Evolutionary conservation across 2,113 vertebrate genomes (phyloP).

Genomic region (Equus przewalskii): DNA sequence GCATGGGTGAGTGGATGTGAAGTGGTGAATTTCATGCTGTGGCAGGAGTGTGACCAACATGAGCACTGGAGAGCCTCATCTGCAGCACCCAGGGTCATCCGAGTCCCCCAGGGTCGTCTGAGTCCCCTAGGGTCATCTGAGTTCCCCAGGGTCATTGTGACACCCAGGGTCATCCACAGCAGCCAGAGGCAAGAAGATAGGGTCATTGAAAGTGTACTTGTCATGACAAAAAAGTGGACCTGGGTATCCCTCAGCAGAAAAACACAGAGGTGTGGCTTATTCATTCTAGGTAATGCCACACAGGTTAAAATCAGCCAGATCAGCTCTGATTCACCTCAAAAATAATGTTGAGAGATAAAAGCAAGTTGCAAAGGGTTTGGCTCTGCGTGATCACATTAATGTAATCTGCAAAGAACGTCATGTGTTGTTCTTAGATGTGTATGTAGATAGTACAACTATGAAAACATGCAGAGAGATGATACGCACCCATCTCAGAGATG

Average conservation of each 20-base stretch:
- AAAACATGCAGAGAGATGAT: neutral
- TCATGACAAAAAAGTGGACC: neutral
- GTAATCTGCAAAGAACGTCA: neutral
- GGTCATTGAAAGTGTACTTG: neutral
- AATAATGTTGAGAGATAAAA: fast-evolving
- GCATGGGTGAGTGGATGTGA: fast-evolving
- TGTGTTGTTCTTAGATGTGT: fast-evolving
- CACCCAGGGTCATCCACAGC: neutral
- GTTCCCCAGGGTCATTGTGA: neutral
- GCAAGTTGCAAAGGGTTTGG: neutral
- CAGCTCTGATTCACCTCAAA: neutral
- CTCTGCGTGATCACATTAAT: neutral
- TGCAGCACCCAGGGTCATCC: too few relatives aligned
- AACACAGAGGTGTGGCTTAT: neutral
- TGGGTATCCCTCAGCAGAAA: neutral
- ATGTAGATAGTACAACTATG: neutral
- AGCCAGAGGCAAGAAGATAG: neutral
- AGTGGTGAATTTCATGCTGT: neutral
- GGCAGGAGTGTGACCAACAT: fast-evolving
- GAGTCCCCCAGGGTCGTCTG: neutral
- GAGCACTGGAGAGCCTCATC: neutral
- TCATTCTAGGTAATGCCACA: fast-evolving
- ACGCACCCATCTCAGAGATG: neutral
- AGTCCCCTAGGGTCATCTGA: neutral
- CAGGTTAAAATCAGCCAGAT: neutral